Percentiles rank a stretch among this genome's conserved stretches.
phyloP scores from a whole-genome alignment of 1,140 invertebrate species.

The Leptinotarsa lineolata region DNA sequence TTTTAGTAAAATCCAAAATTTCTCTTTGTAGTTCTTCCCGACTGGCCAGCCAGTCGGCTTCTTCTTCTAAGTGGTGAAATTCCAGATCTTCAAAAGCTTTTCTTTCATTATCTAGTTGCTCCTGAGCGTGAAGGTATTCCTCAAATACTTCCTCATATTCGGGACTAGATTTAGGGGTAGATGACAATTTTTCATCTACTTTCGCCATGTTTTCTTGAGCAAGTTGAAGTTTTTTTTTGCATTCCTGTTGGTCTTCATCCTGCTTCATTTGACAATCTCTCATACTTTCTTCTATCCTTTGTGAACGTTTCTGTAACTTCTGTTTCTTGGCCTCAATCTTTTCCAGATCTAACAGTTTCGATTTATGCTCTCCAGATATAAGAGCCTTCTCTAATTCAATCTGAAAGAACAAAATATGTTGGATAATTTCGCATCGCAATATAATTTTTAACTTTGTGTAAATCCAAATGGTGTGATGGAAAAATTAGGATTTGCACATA shows the following conservation, averaged over 20 bases:
- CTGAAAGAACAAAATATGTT: constrained; percentile 59
- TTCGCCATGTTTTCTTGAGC: constrained; percentile 60
- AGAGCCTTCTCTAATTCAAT: constrained; percentile 83
- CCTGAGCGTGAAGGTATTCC: constrained; percentile 67
- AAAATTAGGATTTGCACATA: no score
- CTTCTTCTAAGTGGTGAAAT: constrained; percentile 91
- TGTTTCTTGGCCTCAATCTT: constrained; percentile 71
- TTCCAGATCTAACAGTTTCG: constrained; percentile 75
- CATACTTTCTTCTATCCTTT: constrained; percentile 61
- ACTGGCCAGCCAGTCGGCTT: constrained; percentile 79
- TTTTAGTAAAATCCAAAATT: constrained; percentile 68
- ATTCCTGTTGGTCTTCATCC: constrained; percentile 62
- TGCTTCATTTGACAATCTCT: constrained; percentile 59
- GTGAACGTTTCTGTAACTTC: constrained; percentile 65
- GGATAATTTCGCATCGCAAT: background rate
- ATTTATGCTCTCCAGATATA: constrained; percentile 78
- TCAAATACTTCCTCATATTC: constrained; percentile 63
- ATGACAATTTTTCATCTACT: constrained; percentile 57
- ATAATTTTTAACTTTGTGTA: no score
- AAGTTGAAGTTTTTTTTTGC: constrained; percentile 63
- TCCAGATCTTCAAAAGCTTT: constrained; percentile 91
- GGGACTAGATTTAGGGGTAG: constrained; percentile 53
- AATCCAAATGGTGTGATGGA: no score
- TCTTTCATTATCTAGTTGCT: constrained; percentile 71
- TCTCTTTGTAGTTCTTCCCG: constrained; percentile 82